Evolutionary conservation across 2,888 invertebrate genomes (phyloP).

Genomic region (Tenthredo scrophulariae): DNA sequence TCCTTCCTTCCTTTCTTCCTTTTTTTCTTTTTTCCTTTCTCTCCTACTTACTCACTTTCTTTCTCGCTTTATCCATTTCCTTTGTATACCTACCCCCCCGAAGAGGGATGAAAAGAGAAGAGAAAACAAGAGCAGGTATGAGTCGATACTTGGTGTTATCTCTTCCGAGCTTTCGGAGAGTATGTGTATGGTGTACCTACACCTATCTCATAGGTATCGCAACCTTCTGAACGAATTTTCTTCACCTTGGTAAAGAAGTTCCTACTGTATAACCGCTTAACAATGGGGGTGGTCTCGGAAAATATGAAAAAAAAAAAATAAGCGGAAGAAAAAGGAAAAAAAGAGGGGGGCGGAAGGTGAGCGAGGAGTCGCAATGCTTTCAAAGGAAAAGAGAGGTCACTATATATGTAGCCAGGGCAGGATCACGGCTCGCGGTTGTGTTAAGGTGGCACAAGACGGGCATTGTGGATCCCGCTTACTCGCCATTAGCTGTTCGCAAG

Average conservation of each 20-base stretch:
- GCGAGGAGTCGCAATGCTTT: background rate
- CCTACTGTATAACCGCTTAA: background rate
- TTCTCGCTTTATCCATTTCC: background rate
- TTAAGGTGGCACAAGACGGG: constrained; percentile 35
- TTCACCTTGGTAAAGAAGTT: background rate
- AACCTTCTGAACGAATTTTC: background rate
- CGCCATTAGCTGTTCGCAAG: constrained; percentile 31
- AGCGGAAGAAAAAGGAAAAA: background rate
- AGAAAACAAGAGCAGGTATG: background rate
- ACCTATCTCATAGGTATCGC: background rate
- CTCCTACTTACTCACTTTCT: background rate
- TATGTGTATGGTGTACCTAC: background rate
- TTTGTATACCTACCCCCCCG: background rate
- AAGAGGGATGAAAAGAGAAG: background rate
- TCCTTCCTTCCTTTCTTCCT: background rate
- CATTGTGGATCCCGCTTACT: constrained; percentile 39
- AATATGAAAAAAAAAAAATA: background rate
- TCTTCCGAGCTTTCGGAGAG: background rate
- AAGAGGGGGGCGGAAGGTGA: background rate
- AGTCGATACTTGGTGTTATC: constrained; percentile 32
- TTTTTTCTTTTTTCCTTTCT: background rate
- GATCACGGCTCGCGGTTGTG: constrained; percentile 22
- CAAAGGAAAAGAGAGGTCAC: constrained; percentile 12
- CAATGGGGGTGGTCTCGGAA: background rate
- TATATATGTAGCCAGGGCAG: background rate